These are phyloP conservation scores for Dreissena rostriformis DNA, from an alignment of 1,140 invertebrate species.

Conservation along the genomic window DNA sequence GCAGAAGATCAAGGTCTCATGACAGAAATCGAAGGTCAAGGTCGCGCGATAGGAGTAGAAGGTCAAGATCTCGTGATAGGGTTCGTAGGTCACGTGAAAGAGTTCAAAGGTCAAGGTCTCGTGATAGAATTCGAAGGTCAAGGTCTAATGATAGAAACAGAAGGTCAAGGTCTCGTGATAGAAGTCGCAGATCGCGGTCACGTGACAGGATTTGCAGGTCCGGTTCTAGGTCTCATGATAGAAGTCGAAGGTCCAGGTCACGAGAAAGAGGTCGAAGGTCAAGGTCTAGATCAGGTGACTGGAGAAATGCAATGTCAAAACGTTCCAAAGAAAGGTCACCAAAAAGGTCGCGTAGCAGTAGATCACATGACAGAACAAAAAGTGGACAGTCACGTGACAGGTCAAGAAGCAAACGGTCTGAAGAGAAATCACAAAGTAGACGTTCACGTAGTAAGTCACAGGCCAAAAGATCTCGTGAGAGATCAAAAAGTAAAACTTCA, in stretches of 20 bases:
- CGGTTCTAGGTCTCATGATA: constrained; percentile 56
- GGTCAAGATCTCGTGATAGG: constrained; percentile 17
- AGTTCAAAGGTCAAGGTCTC: constrained; percentile 19
- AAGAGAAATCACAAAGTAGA: constrained; percentile 3
- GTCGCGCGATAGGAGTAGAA: not conserved
- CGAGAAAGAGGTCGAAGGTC: constrained; percentile 29
- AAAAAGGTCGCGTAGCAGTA: constrained; percentile 14
- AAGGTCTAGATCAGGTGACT: constrained; percentile 25
- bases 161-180: constrained; percentile 39
- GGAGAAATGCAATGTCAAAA: constrained; percentile 13
- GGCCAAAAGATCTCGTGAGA: constrained; percentile 1
- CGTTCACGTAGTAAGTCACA: constrained; percentile 12
- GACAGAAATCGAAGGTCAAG: constrained; percentile 16
- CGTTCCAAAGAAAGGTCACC: not conserved
- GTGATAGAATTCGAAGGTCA: constrained; percentile 15
- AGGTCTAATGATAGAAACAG: constrained; percentile 39
- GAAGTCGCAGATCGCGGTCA: constrained; percentile 36
- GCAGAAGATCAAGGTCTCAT: not conserved
- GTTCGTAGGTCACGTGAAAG: constrained; percentile 20
- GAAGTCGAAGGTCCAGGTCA: constrained; percentile 31
- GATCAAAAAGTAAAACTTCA: constrained; percentile 23
- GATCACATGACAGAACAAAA: constrained; percentile 11
- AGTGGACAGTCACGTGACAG: not conserved
- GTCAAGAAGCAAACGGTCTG: not conserved
- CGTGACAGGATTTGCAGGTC: constrained; percentile 47